Conservation (phyloP, 2,888 invertebrate species). For the Phragmatobia fuliginosa region DNA sequence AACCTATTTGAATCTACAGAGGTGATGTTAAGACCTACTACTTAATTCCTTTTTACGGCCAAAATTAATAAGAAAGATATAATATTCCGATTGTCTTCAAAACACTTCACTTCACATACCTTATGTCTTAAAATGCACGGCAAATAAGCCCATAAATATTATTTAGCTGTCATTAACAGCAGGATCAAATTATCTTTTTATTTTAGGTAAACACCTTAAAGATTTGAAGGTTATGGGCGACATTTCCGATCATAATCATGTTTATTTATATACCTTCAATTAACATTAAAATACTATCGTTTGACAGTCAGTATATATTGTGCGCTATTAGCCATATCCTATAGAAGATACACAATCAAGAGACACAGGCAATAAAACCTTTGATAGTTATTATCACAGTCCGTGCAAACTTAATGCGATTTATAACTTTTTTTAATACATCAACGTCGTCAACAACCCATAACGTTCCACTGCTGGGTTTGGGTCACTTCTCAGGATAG, state of each 20-base stretch:
- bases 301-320: not conserved
- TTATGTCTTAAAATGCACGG: not conserved
- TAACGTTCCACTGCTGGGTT: too few relatives aligned
- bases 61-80: not conserved
- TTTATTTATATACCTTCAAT: not conserved
- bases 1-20: not conserved
- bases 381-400: not conserved
- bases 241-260: not conserved
- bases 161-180: not conserved
- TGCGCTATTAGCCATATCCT: not conserved
- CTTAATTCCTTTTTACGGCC: not conserved
- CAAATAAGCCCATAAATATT: not conserved
- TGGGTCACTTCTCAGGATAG: too few relatives aligned
- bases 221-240: not conserved
- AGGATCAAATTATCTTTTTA: not conserved
- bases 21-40: not conserved
- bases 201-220: constrained; percentile 1
- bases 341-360: not conserved
- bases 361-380: not conserved
- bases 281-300: constrained; percentile 1
- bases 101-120: not conserved
- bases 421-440: not conserved
- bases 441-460: too few relatives aligned
- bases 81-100: not conserved
- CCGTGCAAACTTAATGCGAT: not conserved